phyloP scores from a whole-genome alignment of 1,140 invertebrate species.

The Polypedilum vanderplanki region DNA sequence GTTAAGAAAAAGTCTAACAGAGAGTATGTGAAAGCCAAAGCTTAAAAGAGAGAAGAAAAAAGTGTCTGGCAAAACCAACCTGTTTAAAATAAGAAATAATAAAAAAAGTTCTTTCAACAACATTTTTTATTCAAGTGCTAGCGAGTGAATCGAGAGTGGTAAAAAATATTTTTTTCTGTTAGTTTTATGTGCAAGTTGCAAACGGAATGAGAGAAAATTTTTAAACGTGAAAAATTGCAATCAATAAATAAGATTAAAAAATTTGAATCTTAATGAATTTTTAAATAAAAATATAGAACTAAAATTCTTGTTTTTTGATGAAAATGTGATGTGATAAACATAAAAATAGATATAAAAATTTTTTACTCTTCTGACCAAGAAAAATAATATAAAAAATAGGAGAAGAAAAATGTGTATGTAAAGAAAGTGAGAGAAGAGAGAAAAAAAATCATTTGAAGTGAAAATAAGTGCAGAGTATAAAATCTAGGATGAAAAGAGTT shows the following conservation, averaged over 20 bases:
- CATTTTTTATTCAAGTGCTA: neutral
- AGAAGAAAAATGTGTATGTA: too few species aligned
- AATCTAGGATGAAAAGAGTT: conserved; percentile 10
- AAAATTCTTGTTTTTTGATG: too few species aligned
- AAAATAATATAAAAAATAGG: too few species aligned
- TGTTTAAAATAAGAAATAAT: neutral
- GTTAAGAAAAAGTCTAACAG: neutral
- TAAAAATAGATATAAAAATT: neutral
- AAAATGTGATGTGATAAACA: neutral
- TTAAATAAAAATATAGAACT: too few species aligned
- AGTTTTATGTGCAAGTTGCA: too few species aligned
- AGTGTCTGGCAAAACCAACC: neutral
- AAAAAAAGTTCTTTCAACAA: neutral
- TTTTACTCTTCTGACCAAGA: neutral
- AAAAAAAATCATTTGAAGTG: neutral
- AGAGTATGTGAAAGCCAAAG: neutral
- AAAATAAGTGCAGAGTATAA: conserved; percentile 5
- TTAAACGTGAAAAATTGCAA: too few species aligned
- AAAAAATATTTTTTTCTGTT: neutral
- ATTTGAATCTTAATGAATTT: too few species aligned
- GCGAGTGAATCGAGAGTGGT: neutral
- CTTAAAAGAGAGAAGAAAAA: neutral
- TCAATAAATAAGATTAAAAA: too few species aligned
- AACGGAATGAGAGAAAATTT: too few species aligned
- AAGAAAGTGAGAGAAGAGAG: neutral